Evolutionary conservation across 2,797 vertebrate genomes (phyloP), one percentile per base, ranked within the genome.

Genomic region (Urophycis tenuis): DNA sequence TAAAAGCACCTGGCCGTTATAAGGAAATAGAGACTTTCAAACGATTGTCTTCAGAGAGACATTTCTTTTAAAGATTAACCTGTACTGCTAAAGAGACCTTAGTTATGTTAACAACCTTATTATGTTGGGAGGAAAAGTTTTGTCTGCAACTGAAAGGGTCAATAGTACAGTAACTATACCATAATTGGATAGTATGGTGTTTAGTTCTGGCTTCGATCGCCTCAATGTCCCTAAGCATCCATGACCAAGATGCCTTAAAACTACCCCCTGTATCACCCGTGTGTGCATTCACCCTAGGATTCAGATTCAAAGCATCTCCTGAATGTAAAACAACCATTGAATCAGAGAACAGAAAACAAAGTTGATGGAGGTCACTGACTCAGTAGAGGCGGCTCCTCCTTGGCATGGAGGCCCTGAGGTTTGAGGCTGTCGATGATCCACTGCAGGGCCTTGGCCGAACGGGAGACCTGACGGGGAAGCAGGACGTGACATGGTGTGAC

Each of bases 341-440:
- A 10, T 22, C 22, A 35, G 22, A 31, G 3, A 75, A 79, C 30
- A 5, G 78, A 22, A 69, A 75, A 17, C 39, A 31, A 73, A 6
- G 22, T 45, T 15, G 41, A 45, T 60, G 22, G 15, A 60, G 29
- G 19, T 6, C 0, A 35, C 93, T 91, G 88, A 99, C 97, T 89
- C 45, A 88, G 19, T 1, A 82, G 3, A 0, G 93, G 93, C 3
- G 86, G 0, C 0, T 92, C 89, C 11, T 89, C 91, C 10, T 88
- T 92, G 0, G 89, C 84, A 76, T 89, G 80, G 30, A 90, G 92
- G 72, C 93, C 93, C 0, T 88, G 89, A 76, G 86, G 88, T 81
- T 88, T 91, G 73, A 98, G 89, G 0, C 89, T 89, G n/a, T 93
- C 93, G 85, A 96, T 88, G 15, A 99, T 95, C 96, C 95, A 95